phyloP scores from a whole-genome alignment of 2,888 invertebrate species.

The Patella depressa region DNA sequence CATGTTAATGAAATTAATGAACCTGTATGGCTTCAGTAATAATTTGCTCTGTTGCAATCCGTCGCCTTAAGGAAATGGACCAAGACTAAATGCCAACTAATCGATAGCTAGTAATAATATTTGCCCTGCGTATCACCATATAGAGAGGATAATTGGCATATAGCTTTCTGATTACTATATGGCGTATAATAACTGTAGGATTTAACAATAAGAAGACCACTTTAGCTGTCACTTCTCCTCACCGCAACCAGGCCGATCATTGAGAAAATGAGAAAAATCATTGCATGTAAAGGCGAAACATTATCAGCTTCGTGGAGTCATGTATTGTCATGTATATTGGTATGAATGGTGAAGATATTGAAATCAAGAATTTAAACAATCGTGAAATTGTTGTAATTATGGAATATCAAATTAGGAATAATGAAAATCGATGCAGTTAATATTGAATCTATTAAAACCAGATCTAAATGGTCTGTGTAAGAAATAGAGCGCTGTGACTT shows the following conservation, averaged over 20 bases:
- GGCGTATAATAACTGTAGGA: slow-evolving; percentile 5
- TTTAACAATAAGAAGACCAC: slow-evolving; percentile 3
- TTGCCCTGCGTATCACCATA: slow-evolving; percentile 25
- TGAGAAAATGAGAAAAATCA: not conserved
- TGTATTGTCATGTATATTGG: slow-evolving; percentile 2
- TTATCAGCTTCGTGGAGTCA: not conserved
- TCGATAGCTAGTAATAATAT: slow-evolving; percentile 28
- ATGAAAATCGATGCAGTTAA: too few relatives aligned
- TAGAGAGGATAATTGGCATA: slow-evolving; percentile 18
- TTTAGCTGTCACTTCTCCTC: not conserved
- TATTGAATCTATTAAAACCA: too few relatives aligned
- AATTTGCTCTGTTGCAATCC: not conserved
- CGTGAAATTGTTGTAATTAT: not conserved
- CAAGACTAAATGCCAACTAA: slow-evolving; percentile 8
- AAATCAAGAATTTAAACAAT: slow-evolving; percentile 9
- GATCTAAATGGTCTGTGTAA: too few relatives aligned
- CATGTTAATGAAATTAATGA: too few relatives aligned
- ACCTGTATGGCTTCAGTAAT: too few relatives aligned
- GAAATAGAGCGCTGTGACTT: too few relatives aligned
- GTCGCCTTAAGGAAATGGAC: slow-evolving; percentile 1
- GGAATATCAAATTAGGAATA: too few relatives aligned
- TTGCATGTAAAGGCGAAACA: slow-evolving; percentile 9
- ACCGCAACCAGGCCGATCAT: not conserved
- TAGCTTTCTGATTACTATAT: slow-evolving; percentile 10
- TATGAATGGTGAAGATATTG: not conserved